phyloP scores from a whole-genome alignment of 2,888 invertebrate genomes.

The Magallana nippona region DNA sequence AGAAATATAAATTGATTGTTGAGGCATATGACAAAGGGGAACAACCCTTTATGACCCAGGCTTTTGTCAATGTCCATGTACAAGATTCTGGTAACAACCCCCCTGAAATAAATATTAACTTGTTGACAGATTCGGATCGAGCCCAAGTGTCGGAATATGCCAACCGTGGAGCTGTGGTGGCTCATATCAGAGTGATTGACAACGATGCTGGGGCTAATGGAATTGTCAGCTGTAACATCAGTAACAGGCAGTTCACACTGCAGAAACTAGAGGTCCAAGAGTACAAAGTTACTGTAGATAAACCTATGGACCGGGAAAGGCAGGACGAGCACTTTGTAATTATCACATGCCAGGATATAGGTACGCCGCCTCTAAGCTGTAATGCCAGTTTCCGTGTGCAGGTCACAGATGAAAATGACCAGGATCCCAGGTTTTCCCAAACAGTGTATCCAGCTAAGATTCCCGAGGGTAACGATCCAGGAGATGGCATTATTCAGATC shows the following conservation, averaged over 20 bases:
- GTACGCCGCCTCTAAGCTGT: slow-evolving; percentile 67
- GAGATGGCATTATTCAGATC: slow-evolving; percentile 68
- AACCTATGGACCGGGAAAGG: slow-evolving; percentile 70
- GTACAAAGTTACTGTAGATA: slow-evolving; percentile 69
- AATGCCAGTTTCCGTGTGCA: slow-evolving; percentile 66
- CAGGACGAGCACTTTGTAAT: slow-evolving; percentile 64
- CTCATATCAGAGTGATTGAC: slow-evolving; percentile 71
- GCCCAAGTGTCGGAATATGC: slow-evolving; percentile 66
- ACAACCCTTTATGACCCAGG: slow-evolving; percentile 65
- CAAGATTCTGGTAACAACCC: slow-evolving; percentile 95
- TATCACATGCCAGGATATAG: slow-evolving; percentile 74
- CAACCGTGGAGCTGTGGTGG: slow-evolving; percentile 67
- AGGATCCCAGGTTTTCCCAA: slow-evolving; percentile 68
- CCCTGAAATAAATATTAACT: slow-evolving; percentile 81
- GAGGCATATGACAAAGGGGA: slow-evolving; percentile 69
- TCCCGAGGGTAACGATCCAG: slow-evolving; percentile 71
- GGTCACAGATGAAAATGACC: slow-evolving; percentile 76
- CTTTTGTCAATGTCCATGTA: slow-evolving; percentile 81
- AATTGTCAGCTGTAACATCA: slow-evolving; percentile 64
- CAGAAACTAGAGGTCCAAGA: slow-evolving; percentile 66
- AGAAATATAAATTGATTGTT: slow-evolving; percentile 66
- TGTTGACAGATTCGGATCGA: slow-evolving; percentile 49
- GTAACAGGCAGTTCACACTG: slow-evolving; percentile 62
- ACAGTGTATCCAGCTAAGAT: slow-evolving; percentile 62
- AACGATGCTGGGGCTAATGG: slow-evolving; percentile 71